Conservation (phyloP, 2,797 vertebrate species). For the Leptodactylus fallax region DNA sequence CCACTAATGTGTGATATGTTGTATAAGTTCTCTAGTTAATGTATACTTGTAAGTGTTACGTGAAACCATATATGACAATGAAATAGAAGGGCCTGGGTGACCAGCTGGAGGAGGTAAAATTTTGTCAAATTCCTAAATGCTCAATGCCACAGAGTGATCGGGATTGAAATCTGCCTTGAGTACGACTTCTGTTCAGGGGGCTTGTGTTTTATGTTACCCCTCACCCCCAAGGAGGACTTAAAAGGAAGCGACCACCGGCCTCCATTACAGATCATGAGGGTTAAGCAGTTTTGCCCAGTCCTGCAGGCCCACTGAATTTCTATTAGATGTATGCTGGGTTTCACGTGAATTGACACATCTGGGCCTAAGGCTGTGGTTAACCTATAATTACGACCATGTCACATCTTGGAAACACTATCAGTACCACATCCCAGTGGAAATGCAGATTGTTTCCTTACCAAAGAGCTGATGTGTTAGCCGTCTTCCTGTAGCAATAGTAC, state of each 20-base stretch:
- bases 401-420: slow-evolving; percentile 89
- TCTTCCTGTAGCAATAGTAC: slow-evolving; percentile 90
- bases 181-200: neutral
- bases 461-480: slow-evolving; percentile 86
- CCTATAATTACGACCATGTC: slow-evolving; percentile 91
- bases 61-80: neutral
- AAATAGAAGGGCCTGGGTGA: neutral
- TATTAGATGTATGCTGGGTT: slow-evolving; percentile 78
- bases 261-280: slow-evolving; percentile 4
- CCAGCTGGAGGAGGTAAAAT: slow-evolving; percentile 1
- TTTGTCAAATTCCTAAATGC: neutral
- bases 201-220: slow-evolving; percentile 35
- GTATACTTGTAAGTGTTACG: neutral
- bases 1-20: neutral
- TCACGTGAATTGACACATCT: slow-evolving; percentile 82
- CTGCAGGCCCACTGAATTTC: slow-evolving; percentile 76
- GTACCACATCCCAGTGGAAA: slow-evolving; percentile 86
- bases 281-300: slow-evolving; percentile 60
- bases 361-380: slow-evolving; percentile 95
- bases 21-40: neutral
- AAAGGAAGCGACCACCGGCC: slow-evolving; percentile 26
- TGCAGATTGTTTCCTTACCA: slow-evolving; percentile 79
- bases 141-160: neutral
- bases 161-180: neutral
- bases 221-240: slow-evolving; percentile 22